Evolutionary conservation across 1,140 invertebrate species (phyloP), one percentile per base, ranked within the genome.

Genomic region (Macrobrachium nipponense): DNA sequence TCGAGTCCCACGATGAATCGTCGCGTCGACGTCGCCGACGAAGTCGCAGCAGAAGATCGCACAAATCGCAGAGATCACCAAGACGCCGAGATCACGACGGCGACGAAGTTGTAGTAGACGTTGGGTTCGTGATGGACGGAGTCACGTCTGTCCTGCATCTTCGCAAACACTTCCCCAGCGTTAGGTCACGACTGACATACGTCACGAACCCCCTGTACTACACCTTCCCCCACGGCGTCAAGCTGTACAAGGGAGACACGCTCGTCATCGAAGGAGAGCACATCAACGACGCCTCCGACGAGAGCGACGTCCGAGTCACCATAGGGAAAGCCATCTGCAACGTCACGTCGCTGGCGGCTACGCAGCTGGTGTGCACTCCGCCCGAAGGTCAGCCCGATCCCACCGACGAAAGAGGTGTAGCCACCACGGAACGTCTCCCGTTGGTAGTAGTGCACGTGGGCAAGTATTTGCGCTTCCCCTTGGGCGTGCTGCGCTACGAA

Each of bases 51-150:
- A 96, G 11, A 94, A 97, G 18, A 94, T 95, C 90, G 88, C 91
- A 64, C 92, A 93, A 87, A 86, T 89, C 70, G 44, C 73, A 60
- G 76, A 62, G 86, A 20, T 78, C 60, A 18, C 77, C 62, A 58
- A 77, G 82, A 18, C 73, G 86, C 62, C 85, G 84, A 89, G 93
- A 93, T 64, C 91, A 95, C 82, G 83, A 76, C 76, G 90, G 89
- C n/a, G 90, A 90, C 76, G 90, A 90, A 78, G 89, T 92, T 23
- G 89, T 88, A 27, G 88, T 93, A 2, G 91, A 92, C 89, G 94
- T 98, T 82, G 97, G 96, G 18, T 99, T 99, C 91, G 93, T 97
- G 8, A 99, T 99, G 98, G 98, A 99, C 90, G 96, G 96, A 91
- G 98, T 99, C 0, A 93, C 96, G 89, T 94, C 94, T 5, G 97